A percentile compares a stretch with the other conserved stretches of the same genome.
phyloP scores from a whole-genome alignment of 2,888 invertebrate species.

The Glyphotaelius pellucidus region DNA sequence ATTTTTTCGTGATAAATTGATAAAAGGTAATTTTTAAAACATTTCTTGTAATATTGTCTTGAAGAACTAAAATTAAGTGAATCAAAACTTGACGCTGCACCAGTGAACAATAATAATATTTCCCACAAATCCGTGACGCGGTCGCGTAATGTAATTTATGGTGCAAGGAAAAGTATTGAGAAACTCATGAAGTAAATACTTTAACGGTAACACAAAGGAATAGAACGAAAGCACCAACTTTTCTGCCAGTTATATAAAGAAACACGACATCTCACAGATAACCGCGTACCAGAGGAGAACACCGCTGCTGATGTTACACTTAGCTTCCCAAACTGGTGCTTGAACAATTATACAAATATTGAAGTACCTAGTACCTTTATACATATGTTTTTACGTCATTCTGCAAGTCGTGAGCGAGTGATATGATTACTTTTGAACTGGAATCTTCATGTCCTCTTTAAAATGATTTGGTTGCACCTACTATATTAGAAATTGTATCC shows the following conservation, averaged over 20 bases:
- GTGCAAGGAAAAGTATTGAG: slow-evolving; percentile 19
- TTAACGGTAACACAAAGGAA: slow-evolving; percentile 19
- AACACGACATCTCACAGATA: slow-evolving; percentile 35
- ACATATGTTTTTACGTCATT: too few relatives aligned
- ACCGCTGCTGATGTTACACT: not conserved
- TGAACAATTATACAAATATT: not conserved
- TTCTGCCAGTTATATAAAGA: slow-evolving; percentile 39
- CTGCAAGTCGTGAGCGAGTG: too few relatives aligned
- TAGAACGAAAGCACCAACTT: slow-evolving; percentile 19
- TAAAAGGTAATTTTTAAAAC: too few relatives aligned
- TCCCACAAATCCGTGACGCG: slow-evolving; percentile 2
- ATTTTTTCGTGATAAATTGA: too few relatives aligned
- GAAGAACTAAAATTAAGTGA: not conserved
- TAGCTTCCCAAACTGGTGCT: not conserved
- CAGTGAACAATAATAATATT: not conserved
- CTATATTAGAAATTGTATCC: too few relatives aligned
- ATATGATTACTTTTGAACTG: too few relatives aligned
- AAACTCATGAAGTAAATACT: slow-evolving; percentile 23
- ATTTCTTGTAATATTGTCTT: not conserved
- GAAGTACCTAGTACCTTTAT: too few relatives aligned
- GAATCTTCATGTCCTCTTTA: too few relatives aligned
- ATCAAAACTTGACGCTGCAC: not conserved
- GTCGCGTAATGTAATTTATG: not conserved
- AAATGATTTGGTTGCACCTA: too few relatives aligned
- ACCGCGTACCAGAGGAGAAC: slow-evolving; percentile 11